A percentile compares a stretch with the other conserved stretches of the same genome.
These are phyloP conservation scores for Acanthosepion pharaonis DNA, from an alignment of 2,888 invertebrate genomes.

Conservation along the genomic window DNA sequence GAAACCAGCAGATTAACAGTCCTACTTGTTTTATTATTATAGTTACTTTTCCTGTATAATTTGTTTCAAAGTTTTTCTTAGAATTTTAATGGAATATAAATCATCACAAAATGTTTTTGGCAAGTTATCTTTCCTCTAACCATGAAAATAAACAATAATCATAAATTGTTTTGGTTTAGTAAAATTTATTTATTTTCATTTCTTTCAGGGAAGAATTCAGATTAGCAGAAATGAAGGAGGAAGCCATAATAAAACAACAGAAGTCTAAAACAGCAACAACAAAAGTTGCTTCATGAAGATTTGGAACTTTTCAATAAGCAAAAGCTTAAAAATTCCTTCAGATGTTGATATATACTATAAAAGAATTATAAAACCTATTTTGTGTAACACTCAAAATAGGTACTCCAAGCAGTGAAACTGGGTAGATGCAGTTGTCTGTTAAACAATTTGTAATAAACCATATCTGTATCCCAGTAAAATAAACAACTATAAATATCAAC, in stretches of 20 bases:
- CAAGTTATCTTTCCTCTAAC: too few relatives aligned
- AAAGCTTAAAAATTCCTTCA: not conserved
- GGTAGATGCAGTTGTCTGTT: not conserved
- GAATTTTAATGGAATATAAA: too few relatives aligned
- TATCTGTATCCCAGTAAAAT: not conserved
- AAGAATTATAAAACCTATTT: not conserved
- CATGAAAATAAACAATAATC: too few relatives aligned
- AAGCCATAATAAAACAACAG: not conserved
- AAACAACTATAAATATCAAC: too few relatives aligned
- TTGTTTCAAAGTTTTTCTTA: too few relatives aligned
- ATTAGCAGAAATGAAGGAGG: not conserved
- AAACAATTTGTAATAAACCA: not conserved
- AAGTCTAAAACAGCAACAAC: not conserved
- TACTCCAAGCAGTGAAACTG: too few relatives aligned
- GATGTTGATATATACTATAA: not conserved
- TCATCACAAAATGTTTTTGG: too few relatives aligned
- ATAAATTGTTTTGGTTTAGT: too few relatives aligned
- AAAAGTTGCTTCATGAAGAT: not conserved
- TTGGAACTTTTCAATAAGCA: not conserved
- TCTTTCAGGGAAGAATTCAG: slow-evolving; percentile 6
- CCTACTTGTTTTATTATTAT: too few relatives aligned
- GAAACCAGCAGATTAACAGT: too few relatives aligned
- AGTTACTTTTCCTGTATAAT: too few relatives aligned
- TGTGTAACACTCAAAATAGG: too few relatives aligned
- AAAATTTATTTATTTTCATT: not conserved